Conservation (phyloP, 2,113 vertebrate species). For the Dissostichus mawsoni region DNA sequence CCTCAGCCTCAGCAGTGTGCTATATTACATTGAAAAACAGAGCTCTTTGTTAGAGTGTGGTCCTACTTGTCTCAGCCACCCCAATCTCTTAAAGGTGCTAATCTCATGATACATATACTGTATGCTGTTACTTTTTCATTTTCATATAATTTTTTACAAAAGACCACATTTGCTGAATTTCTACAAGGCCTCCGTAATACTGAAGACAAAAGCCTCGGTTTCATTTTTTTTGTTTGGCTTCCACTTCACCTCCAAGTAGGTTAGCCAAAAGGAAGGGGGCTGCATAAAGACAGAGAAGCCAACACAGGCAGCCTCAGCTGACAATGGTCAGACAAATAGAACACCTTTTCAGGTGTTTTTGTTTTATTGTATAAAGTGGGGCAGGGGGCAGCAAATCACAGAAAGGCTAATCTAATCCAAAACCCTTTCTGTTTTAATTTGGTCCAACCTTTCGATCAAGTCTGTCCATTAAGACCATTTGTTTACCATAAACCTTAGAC, state of each 20-base stretch:
- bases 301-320: conserved; percentile 54
- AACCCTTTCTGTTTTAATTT: conserved; percentile 64
- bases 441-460: conserved; percentile 63
- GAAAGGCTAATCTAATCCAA: conserved; percentile 55
- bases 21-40: conserved; percentile 69
- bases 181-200: conserved; percentile 65
- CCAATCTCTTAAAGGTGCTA: conserved; percentile 48
- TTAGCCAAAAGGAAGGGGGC: conserved; percentile 45
- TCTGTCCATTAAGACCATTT: conserved; percentile 27
- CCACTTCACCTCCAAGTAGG: conserved; percentile 39
- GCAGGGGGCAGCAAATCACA: conserved; percentile 49
- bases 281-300: conserved; percentile 68
- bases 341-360: conserved; percentile 62
- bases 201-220: conserved; percentile 59
- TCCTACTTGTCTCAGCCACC: conserved; percentile 55
- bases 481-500: conserved; percentile 23
- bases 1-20: conserved; percentile 65
- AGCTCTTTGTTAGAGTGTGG: conserved; percentile 57
- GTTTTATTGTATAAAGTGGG: conserved; percentile 58
- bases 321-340: conserved; percentile 64
- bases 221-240: conserved; percentile 51
- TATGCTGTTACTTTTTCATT: conserved; percentile 51
- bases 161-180: conserved; percentile 68
- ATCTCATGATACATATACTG: conserved; percentile 55
- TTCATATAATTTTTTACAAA: conserved; percentile 61